Percentiles rank a stretch among this genome's conserved stretches.
phyloP scores from a whole-genome alignment of 2,888 invertebrate genomes.

The Caenorhabditis imperialis region DNA sequence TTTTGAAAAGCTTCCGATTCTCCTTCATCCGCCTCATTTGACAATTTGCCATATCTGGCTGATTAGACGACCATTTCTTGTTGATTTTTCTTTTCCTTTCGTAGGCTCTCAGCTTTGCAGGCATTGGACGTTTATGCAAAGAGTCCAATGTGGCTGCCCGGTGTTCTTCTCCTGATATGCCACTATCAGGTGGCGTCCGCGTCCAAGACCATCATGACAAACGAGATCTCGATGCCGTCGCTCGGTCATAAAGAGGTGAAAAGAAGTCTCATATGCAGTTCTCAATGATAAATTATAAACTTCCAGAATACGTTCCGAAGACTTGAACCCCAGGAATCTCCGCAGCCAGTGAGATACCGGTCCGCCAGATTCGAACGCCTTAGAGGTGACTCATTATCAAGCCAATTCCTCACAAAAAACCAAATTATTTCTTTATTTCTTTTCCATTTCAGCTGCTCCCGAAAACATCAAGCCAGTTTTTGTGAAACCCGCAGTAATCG shows the following conservation, averaged over 20 bases:
- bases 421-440: too few species aligned
- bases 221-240: conserved; percentile 57
- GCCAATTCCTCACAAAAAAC: background rate
- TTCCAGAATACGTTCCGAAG: conserved; percentile 26
- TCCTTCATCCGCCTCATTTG: conserved; percentile 13
- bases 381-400: conserved; percentile 21
- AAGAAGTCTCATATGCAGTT: conserved; percentile 1
- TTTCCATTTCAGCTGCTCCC: conserved; percentile 17
- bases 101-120: conserved; percentile 1
- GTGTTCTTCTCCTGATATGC: conserved; percentile 52
- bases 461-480: conserved; percentile 29
- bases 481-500: conserved; percentile 24
- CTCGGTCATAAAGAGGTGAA: conserved; percentile 45
- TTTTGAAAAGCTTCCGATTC: conserved; percentile 10
- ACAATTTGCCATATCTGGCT: conserved; percentile 8
- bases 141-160: conserved; percentile 47
- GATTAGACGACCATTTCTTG: conserved; percentile 24
- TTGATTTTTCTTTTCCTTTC: conserved; percentile 4
- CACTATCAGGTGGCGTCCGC: conserved; percentile 46
- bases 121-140: conserved; percentile 17
- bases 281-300: conserved; percentile 19
- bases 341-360: conserved; percentile 19
- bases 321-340: conserved; percentile 21
- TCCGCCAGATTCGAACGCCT: conserved; percentile 52
- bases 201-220: conserved; percentile 52